Evolutionary conservation across 1,140 invertebrate species (phyloP).

Genomic region (Chrysopa pallens): DNA sequence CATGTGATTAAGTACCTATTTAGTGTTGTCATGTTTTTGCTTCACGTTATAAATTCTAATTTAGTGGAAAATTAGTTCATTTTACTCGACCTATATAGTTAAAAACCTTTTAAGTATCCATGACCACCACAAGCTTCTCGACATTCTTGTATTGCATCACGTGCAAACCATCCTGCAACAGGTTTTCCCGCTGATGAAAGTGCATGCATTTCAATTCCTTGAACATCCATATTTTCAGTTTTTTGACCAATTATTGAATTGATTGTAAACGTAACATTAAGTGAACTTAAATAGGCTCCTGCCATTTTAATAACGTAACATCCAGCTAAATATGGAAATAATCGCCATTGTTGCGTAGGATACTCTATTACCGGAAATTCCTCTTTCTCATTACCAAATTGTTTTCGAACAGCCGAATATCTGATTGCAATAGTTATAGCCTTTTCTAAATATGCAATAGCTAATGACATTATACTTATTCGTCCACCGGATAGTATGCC

Average conservation of each 20-base stretch:
- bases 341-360: slow-evolving; percentile 82
- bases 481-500: slow-evolving; percentile 55
- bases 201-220: slow-evolving; percentile 70
- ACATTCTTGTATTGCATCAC: slow-evolving; percentile 78
- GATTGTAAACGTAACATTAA: slow-evolving; percentile 14
- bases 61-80: slow-evolving; percentile 8
- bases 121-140: slow-evolving; percentile 80
- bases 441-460: slow-evolving; percentile 45
- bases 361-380: slow-evolving; percentile 84
- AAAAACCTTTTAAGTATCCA: slow-evolving; percentile 51
- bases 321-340: slow-evolving; percentile 77
- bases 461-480: slow-evolving; percentile 53
- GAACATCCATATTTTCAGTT: slow-evolving; percentile 11
- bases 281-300: slow-evolving; percentile 25
- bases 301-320: slow-evolving; percentile 62
- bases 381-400: slow-evolving; percentile 55
- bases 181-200: slow-evolving; percentile 79
- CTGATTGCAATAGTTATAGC: slow-evolving; percentile 72
- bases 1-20: too few species aligned
- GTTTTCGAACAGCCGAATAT: slow-evolving; percentile 75
- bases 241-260: slow-evolving; percentile 12
- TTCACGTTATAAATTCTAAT: too few species aligned
- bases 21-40: too few species aligned
- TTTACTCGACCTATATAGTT: slow-evolving; percentile 14
- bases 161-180: slow-evolving; percentile 61